phyloP scores from a whole-genome alignment of 2,113 vertebrate genomes.

The Puma concolor region DNA sequence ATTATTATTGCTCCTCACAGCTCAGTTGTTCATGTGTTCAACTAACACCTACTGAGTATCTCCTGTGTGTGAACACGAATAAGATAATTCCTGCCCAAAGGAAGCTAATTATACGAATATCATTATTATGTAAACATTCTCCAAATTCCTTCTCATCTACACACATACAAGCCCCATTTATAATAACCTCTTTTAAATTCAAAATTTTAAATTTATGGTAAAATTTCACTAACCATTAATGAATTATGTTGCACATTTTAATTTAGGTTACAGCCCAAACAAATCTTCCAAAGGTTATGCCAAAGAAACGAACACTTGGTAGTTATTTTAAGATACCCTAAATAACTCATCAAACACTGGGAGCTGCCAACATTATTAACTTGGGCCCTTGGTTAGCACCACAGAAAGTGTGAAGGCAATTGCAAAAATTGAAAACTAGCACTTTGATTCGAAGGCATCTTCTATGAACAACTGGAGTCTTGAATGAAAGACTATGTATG shows the following conservation, averaged over 20 bases:
- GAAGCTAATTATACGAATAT: neutral
- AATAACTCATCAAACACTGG: neutral
- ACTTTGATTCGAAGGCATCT: constrained; percentile 21
- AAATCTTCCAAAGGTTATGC: constrained; percentile 25
- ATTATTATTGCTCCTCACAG: neutral
- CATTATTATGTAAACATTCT: neutral
- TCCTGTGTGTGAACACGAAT: neutral
- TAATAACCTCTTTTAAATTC: neutral
- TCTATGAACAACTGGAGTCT: neutral
- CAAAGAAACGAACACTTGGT: neutral
- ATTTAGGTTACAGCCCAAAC: neutral
- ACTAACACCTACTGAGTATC: neutral
- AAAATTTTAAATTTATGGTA: constrained; percentile 8
- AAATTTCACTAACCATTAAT: constrained; percentile 8
- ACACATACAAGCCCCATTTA: neutral
- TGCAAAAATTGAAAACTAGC: constrained; percentile 36
- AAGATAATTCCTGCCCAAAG: neutral
- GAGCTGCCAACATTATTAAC: neutral
- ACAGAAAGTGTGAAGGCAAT: neutral
- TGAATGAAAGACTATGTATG: neutral
- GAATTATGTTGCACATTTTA: neutral
- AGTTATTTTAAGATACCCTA: constrained; percentile 41
- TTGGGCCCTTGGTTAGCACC: neutral
- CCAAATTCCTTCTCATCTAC: neutral
- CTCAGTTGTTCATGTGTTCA: neutral